Percentiles rank a stretch among this genome's conserved stretches.
Evolutionary conservation across 2,797 vertebrate genomes (phyloP).

Genomic region (Gobionotothen gibberifrons): DNA sequence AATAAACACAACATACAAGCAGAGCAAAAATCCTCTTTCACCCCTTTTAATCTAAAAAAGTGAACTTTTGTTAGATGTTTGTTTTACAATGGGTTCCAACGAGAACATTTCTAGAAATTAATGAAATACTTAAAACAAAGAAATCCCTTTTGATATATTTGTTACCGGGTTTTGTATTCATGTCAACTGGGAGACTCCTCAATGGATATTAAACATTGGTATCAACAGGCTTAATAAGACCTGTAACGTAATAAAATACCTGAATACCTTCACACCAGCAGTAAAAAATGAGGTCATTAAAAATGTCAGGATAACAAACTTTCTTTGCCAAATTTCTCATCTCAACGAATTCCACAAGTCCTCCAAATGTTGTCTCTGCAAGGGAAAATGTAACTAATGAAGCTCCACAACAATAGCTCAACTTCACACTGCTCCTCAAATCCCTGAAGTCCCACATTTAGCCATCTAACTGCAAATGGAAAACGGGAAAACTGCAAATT

Average conservation of each 20-base stretch:
- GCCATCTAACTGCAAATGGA: conserved; percentile 77
- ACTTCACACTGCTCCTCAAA: conserved; percentile 35
- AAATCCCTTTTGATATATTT: background rate
- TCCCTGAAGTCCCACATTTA: conserved; percentile 66
- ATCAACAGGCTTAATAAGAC: background rate
- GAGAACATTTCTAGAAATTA: background rate
- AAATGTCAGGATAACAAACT: background rate
- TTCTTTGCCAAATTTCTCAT: conserved; percentile 1
- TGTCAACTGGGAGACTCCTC: background rate
- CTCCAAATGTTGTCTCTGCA: conserved; percentile 24
- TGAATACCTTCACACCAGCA: background rate
- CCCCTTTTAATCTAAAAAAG: background rate
- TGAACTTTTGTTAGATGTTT: background rate
- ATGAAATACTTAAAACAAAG: too few relatives aligned
- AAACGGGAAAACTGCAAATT: conserved; percentile 77
- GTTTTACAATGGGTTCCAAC: background rate
- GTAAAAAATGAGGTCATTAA: background rate
- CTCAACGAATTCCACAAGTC: conserved; percentile 4
- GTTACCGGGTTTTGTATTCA: background rate
- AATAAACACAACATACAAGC: background rate
- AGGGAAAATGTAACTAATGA: conserved; percentile 55
- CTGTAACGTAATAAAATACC: background rate
- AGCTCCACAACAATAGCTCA: conserved; percentile 41
- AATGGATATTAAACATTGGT: conserved; percentile 5
- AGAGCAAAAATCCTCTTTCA: background rate